Evolutionary conservation across 2,888 invertebrate species (phyloP), one percentile per base, ranked within the genome.

Genomic region (Trichogramma evanescens): DNA sequence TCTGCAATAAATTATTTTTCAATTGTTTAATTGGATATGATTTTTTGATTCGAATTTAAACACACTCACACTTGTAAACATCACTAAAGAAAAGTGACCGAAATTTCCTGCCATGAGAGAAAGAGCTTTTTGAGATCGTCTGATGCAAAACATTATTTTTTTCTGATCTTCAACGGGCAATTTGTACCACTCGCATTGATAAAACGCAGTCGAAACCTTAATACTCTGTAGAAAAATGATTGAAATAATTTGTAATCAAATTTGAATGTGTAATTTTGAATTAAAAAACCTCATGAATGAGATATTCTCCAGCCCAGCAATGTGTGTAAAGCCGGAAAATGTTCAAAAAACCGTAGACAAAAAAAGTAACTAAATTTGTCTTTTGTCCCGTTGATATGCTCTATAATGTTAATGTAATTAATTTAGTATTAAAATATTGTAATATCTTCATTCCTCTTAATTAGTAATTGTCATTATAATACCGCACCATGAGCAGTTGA

Each of bases 221-320:
- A 48, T 41, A 50, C 62, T 63, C 64, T 64, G 10, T n/a, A 26
- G 41, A 50, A 45, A n/a, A 56, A 13, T 26, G 26, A 4, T 10
- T 39, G 41, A 13, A 45, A 13, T 44, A 39, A 45, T 10, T 45
- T 41, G 8, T 4, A 13, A 56, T 6, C 0, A 42, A 51, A 51
- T 41, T 4, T 7, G 42, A 51, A n/a, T 10, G 8, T 13, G 8
- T 49, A 10, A 13, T 10, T 3, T n/a, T 49, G 38, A 7, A 46
- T 10, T 46, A 13, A 26, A 26, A 54, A 55, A 67, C 67, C 59
- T 67, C 67, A 7, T 63, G 54, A 43, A 67, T 65, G 5, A 67
- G 58, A 50, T 54, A 62, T 52, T 67, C 67, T 5, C 66, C 66
- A 6, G 60, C 63, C 48, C 63, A 62, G 46, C 67, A 67, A 50